Percentiles rank a stretch among this genome's conserved stretches.
Evolutionary conservation across 2,113 vertebrate genomes (phyloP).

Genomic region (Carassius gibelio): DNA sequence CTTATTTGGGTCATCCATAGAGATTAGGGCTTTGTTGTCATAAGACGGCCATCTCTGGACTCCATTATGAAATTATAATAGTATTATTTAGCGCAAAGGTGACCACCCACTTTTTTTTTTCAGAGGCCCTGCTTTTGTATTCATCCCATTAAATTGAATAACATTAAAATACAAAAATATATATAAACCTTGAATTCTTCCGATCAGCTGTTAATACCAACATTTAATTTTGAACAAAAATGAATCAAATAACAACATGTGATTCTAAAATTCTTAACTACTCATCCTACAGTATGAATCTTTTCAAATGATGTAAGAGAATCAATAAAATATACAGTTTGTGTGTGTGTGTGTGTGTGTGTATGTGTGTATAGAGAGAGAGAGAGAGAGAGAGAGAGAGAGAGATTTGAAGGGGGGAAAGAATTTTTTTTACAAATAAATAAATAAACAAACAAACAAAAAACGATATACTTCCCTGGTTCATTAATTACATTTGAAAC

Average conservation of each 20-base stretch:
- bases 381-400: too few relatives aligned
- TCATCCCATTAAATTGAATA: neutral
- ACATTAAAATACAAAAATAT: neutral
- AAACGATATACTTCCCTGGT: too few relatives aligned
- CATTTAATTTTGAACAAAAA: neutral
- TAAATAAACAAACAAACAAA: too few relatives aligned
- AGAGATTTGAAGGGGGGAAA: too few relatives aligned
- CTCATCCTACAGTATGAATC: neutral
- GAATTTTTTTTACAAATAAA: too few relatives aligned
- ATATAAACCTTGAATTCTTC: neutral
- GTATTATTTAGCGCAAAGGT: neutral
- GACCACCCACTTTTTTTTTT: neutral
- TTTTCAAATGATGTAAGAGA: neutral
- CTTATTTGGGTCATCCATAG: conserved; percentile 13
- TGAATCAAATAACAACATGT: neutral
- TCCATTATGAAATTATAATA: neutral
- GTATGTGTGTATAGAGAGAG: too few relatives aligned
- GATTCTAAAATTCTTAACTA: neutral
- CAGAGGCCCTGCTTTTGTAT: neutral
- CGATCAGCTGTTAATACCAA: neutral
- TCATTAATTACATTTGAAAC: too few relatives aligned
- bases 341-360: too few relatives aligned
- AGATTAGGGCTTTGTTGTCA: conserved; percentile 21
- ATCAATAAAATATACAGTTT: neutral
- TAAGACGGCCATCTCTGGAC: neutral